Percentiles rank a stretch among this genome's conserved stretches.
Evolutionary conservation across 2,888 invertebrate genomes (phyloP).

Genomic region (Sminthurides aquaticus): DNA sequence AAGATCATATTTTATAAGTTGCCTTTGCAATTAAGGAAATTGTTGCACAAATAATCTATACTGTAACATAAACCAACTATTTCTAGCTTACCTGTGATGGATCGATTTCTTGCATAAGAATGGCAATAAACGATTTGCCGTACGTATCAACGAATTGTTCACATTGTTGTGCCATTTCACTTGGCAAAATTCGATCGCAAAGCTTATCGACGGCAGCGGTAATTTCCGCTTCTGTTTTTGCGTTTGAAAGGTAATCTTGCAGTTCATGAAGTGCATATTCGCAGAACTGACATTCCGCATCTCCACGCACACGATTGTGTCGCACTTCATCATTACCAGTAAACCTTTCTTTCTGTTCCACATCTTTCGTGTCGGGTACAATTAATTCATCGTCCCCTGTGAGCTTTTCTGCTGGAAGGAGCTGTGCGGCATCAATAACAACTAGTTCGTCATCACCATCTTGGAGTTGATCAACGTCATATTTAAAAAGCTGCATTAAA

Average conservation of each 20-base stretch:
- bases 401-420: conserved; percentile 34
- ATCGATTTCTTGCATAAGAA: conserved; percentile 70
- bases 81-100: conserved; percentile 50
- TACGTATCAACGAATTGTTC: conserved; percentile 68
- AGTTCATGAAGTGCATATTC: conserved; percentile 73
- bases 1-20: neutral
- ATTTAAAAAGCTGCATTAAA: neutral
- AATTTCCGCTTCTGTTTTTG: conserved; percentile 61
- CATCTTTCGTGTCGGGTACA: neutral
- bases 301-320: conserved; percentile 28
- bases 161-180: conserved; percentile 59
- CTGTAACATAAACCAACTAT: too few species aligned
- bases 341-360: neutral
- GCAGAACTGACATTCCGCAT: conserved; percentile 65
- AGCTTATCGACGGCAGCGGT: conserved; percentile 60
- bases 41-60: too few species aligned
- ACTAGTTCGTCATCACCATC: neutral
- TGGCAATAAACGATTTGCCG: conserved; percentile 68
- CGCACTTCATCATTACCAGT: neutral
- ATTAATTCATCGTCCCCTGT: conserved; percentile 41
- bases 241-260: conserved; percentile 64
- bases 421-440: conserved; percentile 9
- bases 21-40: neutral
- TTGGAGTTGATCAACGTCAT: neutral
- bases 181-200: conserved; percentile 60